Base-by-base conservation (phyloP, 2,113 vertebrate genomes). In the Cairina moschata region DNA sequence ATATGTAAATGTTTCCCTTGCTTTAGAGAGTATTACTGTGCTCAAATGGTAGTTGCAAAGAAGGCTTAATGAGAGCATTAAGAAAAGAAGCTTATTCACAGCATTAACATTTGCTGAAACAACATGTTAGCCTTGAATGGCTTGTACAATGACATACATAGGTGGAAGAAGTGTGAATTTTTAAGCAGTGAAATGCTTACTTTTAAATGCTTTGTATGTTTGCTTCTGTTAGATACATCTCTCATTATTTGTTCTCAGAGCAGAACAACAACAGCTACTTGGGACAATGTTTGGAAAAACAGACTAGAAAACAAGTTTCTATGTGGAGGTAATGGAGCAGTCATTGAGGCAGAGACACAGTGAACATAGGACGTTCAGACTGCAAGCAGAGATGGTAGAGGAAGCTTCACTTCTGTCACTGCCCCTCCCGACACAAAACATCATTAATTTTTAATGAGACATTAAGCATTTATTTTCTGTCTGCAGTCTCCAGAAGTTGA, bases 311-410 rank as follows among this genome's bases (percentile, higher is more conserved):
- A 26, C 13, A 36, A 59, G 67, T 0, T 74, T 83, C 50, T 72
- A 40, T 54, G 48, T 46, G 71, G 85, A n/a, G 54, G 32, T 60
- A 38, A 63, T 65, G 31, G 54, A 66, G 46, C 56, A 40, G n/a
- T 26, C 11, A 4, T 2, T 2, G 23, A 38, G 28, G 34, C 44
- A 78, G 34, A 29, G 34, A 26, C 60, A 38, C 46, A 4, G 6
- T 5, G 36, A 74, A 5, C 31, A 8, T 0, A 12, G 65, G 40
- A 9, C 7, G 9, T 9, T 11, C 0, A 4, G 36, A 5, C 81
- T 89, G 69, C 56, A 42, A 13, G 55, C 0, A 55, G 16, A 16
- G 26, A 20, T 23, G 54, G 34, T 2, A 7, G 18, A 59, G 36
- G 36, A 89, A 44, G 38, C 82, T 59, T 54, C 2, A 40, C 18